These are phyloP conservation scores for Apantesis nais DNA, from an alignment of 2,888 invertebrate genomes.

Conservation along the genomic window DNA sequence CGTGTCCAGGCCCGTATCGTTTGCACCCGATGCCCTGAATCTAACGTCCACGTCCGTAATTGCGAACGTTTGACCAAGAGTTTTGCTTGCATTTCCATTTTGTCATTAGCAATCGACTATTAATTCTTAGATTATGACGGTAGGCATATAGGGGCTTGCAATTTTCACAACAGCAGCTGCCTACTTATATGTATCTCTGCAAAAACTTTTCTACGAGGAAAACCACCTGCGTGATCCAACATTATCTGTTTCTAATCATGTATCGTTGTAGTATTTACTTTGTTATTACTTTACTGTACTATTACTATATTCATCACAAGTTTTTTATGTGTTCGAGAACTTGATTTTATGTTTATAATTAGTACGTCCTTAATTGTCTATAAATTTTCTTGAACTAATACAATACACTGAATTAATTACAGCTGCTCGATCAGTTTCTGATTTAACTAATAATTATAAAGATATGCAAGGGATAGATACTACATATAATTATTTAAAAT, in stretches of 20 bases:
- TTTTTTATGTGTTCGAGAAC: too few relatives aligned
- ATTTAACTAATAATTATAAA: too few relatives aligned
- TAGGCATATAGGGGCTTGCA: conserved; percentile 79
- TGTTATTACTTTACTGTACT: too few relatives aligned
- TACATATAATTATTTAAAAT: too few relatives aligned
- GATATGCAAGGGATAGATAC: background rate
- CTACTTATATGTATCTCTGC: conserved; percentile 74
- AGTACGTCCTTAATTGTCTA: background rate
- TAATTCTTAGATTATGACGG: conserved; percentile 82
- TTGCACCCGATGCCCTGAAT: conserved; percentile 56
- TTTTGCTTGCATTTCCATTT: conserved; percentile 74
- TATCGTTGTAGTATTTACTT: conserved; percentile 22
- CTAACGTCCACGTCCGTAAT: conserved; percentile 71
- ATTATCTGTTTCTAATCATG: conserved; percentile 47
- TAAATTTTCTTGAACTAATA: background rate
- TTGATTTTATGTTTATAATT: background rate
- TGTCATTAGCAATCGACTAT: conserved; percentile 82
- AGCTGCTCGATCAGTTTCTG: background rate
- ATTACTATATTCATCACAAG: too few relatives aligned
- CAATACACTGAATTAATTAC: background rate
- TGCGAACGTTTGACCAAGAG: conserved; percentile 73
- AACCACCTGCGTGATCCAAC: conserved; percentile 74
- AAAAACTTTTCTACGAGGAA: conserved; percentile 79
- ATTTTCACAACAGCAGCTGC: conserved; percentile 79
- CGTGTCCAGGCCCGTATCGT: conserved; percentile 78